These are phyloP conservation scores for Heptranchias perlo DNA, from an alignment of 2,113 vertebrate species.

Conservation along the genomic window DNA sequence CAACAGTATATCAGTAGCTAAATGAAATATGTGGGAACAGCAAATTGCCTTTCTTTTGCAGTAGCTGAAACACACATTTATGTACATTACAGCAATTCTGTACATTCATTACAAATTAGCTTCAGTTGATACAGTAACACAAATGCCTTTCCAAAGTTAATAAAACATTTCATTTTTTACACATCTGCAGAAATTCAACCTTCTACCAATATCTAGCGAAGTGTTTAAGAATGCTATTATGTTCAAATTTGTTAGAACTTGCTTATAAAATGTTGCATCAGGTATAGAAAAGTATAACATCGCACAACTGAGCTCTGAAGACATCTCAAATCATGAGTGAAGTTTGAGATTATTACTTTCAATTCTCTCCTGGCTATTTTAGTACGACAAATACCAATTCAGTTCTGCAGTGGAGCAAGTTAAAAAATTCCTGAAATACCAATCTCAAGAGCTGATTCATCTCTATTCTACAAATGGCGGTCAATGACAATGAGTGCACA, in stretches of 20 bases:
- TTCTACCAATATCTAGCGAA: not conserved
- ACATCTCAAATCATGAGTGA: not conserved
- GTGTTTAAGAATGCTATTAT: not conserved
- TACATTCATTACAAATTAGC: conserved; percentile 6
- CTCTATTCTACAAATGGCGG: not conserved
- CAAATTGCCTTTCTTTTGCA: not conserved
- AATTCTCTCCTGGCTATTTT: not conserved
- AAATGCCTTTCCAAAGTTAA: not conserved
- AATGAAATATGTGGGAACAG: not conserved
- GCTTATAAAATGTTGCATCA: not conserved
- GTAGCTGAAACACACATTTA: not conserved
- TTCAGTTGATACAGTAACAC: not conserved
- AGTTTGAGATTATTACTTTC: not conserved
- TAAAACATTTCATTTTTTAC: not conserved
- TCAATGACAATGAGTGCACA: not conserved
- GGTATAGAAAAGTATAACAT: not conserved
- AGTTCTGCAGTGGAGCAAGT: not conserved
- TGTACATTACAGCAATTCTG: not conserved
- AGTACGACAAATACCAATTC: not conserved
- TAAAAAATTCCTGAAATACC: not conserved
- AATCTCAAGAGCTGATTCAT: not conserved
- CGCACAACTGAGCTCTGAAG: not conserved
- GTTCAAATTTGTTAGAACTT: not conserved
- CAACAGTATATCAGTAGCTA: not conserved
- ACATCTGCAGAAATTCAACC: not conserved